Base-by-base conservation (phyloP, 2,797 vertebrate genomes). In the Hafferia zeledoni region DNA sequence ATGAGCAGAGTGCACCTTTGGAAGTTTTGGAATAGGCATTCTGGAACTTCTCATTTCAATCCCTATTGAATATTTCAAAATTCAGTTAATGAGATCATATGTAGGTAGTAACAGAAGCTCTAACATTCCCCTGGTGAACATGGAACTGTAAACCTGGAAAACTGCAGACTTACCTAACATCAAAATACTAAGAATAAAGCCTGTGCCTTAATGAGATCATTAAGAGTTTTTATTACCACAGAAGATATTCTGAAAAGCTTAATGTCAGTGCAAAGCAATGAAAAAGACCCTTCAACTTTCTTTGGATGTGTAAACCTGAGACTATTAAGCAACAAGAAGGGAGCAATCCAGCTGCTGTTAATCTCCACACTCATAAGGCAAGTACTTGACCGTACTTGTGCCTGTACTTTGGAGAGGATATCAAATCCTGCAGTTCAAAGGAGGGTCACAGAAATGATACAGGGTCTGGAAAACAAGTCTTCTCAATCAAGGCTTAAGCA, bases 361-460 rank as follows among this genome's bases (percentile, higher is more conserved):
- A n/a, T 68, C 52, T 80, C 56, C 80, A 41, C 65, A 68, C 41
- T 83, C 82, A 39, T 17, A 87, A 72, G 55, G 41, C 63, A 57
- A 87, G 37, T 72, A 83, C 67, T 85, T 84, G 71, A 77, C 65
- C 0, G 0, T 44, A 39, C 27, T 76, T 39, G 19, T 83, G 61
- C 31, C 69, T 75, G 59, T 4, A 8, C 55, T 95, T 78, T 50
- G 43, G 31, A n/a, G 50, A 95, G 10, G 33, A 78, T 90, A 83
- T 69, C 69, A 93, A 39, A 83, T 71, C 50, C 43, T 90, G 43
- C 39, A 94, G 83, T 91, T 93, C 94, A 94, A 78, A 96, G 43
- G 17, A 91, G 35, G 83, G 94, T 91, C 76, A 91, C 65, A 86
- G 68, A 89, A 91, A 75, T 23, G 2, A 87, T 60, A 80, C 44